Percentiles rank a stretch among this genome's conserved stretches.
Conservation (phyloP, 1,140 invertebrate genomes). For the Formica exsecta region DNA sequence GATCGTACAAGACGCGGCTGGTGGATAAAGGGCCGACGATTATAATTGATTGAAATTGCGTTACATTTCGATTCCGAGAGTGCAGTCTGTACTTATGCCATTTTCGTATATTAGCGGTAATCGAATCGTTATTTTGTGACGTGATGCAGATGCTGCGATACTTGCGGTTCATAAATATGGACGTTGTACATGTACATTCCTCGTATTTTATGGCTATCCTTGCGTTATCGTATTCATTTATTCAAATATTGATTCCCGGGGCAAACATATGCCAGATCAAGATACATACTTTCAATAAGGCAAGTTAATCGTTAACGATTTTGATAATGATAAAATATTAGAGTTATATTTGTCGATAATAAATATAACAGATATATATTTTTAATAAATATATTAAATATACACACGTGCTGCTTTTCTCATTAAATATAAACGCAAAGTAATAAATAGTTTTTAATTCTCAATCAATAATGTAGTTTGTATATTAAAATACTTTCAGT, state of each 20-base stretch:
- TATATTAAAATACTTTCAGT: neutral
- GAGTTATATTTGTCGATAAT: neutral
- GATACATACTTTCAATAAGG: neutral
- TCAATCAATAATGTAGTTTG: neutral
- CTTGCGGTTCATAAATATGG: conserved; percentile 12
- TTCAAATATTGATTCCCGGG: conserved; percentile 13
- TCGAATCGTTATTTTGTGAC: conserved; percentile 51
- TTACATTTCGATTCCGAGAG: conserved; percentile 29
- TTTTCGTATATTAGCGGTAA: conserved; percentile 69
- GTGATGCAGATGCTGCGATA: conserved; percentile 37
- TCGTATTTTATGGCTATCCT: conserved; percentile 37
- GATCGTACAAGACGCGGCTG: conserved; percentile 59
- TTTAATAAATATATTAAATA: neutral
- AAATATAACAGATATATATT: neutral
- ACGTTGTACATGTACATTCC: conserved; percentile 2
- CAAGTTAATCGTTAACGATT: neutral
- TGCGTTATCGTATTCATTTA: conserved; percentile 32
- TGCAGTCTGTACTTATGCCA: conserved; percentile 58
- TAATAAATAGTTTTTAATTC: neutral
- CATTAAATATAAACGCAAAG: neutral
- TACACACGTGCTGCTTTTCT: neutral
- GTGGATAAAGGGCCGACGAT: conserved; percentile 56
- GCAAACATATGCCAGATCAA: conserved; percentile 2
- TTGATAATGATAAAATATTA: neutral
- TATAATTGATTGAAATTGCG: conserved; percentile 66